These are phyloP conservation scores for Sussaba pulchella DNA, from an alignment of 2,888 invertebrate species.

Conservation along the genomic window DNA sequence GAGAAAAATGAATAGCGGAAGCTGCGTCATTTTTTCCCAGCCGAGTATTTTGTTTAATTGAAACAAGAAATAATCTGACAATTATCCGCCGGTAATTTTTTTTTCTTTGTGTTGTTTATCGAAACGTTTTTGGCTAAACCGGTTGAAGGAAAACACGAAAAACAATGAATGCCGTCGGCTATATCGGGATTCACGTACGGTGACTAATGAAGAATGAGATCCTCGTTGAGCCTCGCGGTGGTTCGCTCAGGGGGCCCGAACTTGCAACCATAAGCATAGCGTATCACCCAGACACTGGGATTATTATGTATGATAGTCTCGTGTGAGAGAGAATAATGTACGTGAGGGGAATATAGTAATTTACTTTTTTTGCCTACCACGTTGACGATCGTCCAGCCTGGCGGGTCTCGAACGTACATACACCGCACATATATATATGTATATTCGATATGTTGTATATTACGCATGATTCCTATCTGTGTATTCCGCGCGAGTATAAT, in stretches of 20 bases:
- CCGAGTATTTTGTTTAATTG: no score
- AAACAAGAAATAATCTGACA: no score
- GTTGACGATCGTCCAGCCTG: constrained; percentile 26
- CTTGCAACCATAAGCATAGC: background rate
- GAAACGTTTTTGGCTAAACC: no score
- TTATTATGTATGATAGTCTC: constrained; percentile 30
- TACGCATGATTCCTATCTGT: background rate
- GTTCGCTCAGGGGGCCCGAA: background rate
- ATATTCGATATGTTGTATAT: background rate
- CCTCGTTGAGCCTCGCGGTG: background rate
- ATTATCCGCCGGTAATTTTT: no score
- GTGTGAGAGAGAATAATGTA: constrained; percentile 45
- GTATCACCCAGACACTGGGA: constrained; percentile 12
- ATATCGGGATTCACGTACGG: background rate
- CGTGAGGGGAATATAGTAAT: constrained; percentile 52
- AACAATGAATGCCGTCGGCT: background rate
- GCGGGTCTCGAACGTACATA: constrained; percentile 18
- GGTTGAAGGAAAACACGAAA: no score
- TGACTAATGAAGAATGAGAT: background rate
- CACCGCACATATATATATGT: background rate
- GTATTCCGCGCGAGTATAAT: constrained; percentile 5
- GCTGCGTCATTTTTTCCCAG: no score
- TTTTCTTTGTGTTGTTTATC: no score
- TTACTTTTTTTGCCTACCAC: constrained; percentile 52
- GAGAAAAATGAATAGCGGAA: no score